Base-by-base conservation (phyloP, 1,140 invertebrate species). In the Helicoverpa armigera region DNA sequence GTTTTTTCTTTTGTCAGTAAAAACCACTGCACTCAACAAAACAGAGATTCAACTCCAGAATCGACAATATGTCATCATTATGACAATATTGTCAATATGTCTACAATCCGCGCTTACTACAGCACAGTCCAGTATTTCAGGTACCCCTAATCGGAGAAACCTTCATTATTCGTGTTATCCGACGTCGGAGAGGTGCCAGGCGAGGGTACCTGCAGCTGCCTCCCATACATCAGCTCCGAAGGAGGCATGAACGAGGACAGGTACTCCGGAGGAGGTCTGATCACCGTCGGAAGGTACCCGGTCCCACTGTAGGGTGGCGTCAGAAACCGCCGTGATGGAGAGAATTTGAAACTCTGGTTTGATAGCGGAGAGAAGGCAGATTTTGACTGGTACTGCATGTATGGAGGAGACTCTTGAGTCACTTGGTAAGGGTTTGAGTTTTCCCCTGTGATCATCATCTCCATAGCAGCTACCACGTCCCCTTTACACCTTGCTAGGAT, bases 391-490 rank as follows among this genome's bases (percentile, higher is more conserved):
- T 95, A 95, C 56, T 93, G 91, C 75, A 95, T 82, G 63, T 95
- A 95, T 0, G 91, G 90, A 0, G 92, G 91, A 2, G 94, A 94
- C 58, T 95, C 93, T 43, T 94, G 93, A 0, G 90, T 90, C 53
- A 95, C 69, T 61, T 87, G 89, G 81, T 95, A 94, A 0, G 83
- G 65, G 50, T 85, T 72, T 0, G 91, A 82, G 18, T 94, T 90
- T 16, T 94, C 93, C 72, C 97, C 97, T 85, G 97, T 97, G 14
- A 98, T 95, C 96, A 98, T 96, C 65, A 98, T 96, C 89, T 99
- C 98, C 96, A 99, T 99, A 1, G 98, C 98, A 85, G 98, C 97
- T 0, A 99, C 96, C 0, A 98, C 97, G 89, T 99, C 98, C 0
- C 98, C 98, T 93, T 97, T 96, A 88, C 96, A 97, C 90, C 97